phyloP scores from a whole-genome alignment of 2,113 vertebrate genomes.

The Tetrao urogallus region DNA sequence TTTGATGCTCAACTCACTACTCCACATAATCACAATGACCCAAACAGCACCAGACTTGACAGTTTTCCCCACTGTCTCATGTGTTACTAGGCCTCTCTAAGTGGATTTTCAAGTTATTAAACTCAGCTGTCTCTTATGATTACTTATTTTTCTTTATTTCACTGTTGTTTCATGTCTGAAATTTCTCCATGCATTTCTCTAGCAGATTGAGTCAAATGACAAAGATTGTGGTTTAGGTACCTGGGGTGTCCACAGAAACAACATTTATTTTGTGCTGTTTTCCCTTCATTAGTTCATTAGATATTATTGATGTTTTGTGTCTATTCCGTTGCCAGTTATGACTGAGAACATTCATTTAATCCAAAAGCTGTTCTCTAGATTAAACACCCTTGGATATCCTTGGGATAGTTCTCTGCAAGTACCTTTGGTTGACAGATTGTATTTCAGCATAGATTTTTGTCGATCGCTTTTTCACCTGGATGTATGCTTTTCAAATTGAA shows the following conservation, averaged over 20 bases:
- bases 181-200: background rate
- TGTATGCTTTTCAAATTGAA: background rate
- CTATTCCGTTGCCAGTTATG: background rate
- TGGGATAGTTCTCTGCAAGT: background rate
- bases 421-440: background rate
- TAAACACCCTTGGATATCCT: background rate
- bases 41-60: background rate
- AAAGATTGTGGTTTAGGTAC: background rate
- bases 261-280: background rate
- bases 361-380: background rate
- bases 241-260: background rate
- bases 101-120: background rate
- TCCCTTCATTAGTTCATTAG: background rate
- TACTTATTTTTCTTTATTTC: slow-evolving; percentile 6
- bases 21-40: background rate
- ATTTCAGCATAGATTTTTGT: background rate
- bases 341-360: background rate
- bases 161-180: background rate
- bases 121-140: background rate
- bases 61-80: background rate
- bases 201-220: background rate
- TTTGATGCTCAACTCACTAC: slow-evolving; percentile 19
- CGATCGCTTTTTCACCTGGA: background rate
- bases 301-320: background rate
- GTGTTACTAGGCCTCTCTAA: background rate